phyloP scores from a whole-genome alignment of 2,113 vertebrate species.

The Myotis lucifugus region DNA sequence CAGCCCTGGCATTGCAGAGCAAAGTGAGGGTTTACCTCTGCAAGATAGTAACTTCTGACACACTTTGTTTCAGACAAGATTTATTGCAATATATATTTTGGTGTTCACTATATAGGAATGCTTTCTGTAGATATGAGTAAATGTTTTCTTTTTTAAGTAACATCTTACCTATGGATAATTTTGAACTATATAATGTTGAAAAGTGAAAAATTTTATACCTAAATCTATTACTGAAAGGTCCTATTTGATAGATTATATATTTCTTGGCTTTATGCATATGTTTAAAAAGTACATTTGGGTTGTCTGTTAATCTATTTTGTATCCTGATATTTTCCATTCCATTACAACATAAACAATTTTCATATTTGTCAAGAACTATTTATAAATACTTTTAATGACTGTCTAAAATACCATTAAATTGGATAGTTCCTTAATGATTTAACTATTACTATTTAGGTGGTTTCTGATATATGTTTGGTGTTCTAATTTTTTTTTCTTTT shows the following conservation, averaged over 20 bases:
- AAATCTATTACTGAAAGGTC: not conserved
- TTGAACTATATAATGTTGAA: not conserved
- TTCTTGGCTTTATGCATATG: not conserved
- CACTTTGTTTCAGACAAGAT: not conserved
- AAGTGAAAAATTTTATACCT: not conserved
- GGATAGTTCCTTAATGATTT: not conserved
- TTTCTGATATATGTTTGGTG: not conserved
- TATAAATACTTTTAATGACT: slow-evolving; percentile 24
- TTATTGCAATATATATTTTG: not conserved
- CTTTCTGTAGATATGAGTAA: not conserved
- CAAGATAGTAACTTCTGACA: not conserved
- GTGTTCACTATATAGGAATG: not conserved
- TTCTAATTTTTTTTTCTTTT: not conserved
- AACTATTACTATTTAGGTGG: not conserved
- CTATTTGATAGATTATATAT: not conserved
- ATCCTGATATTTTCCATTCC: not conserved
- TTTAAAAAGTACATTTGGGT: not conserved
- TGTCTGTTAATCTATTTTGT: not conserved
- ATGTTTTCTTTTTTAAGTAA: not conserved
- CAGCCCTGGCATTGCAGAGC: not conserved
- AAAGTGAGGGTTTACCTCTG: not conserved
- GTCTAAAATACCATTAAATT: not conserved
- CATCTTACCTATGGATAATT: not conserved
- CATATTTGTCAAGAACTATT: not conserved
- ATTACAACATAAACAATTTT: not conserved